Conservation (phyloP, 1,140 invertebrate genomes). For the Alviniconcha marisindica region DNA sequence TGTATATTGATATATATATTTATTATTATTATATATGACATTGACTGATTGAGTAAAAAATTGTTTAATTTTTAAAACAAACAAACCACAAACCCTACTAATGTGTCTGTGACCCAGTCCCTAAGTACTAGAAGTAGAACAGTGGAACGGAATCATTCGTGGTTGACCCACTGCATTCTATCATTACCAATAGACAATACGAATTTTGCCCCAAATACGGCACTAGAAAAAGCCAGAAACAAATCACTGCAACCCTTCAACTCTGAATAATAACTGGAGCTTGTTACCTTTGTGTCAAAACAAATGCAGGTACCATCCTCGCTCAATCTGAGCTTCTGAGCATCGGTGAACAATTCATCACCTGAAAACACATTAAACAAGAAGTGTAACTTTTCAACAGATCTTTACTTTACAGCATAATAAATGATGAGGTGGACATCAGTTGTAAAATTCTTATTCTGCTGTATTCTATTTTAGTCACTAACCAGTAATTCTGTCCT, state of each 20-base stretch:
- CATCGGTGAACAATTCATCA: conserved; percentile 10
- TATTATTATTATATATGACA: no score
- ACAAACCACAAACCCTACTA: no score
- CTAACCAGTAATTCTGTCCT: background rate
- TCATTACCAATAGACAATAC: background rate
- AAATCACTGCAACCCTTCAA: no score
- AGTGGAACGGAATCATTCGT: background rate
- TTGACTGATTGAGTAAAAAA: no score
- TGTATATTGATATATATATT: no score
- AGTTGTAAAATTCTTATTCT: background rate
- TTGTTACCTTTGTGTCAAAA: background rate
- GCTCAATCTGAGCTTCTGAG: background rate
- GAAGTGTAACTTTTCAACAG: no score
- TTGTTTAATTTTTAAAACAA: no score
- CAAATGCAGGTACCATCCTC: background rate
- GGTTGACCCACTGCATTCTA: background rate
- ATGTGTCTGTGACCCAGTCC: background rate
- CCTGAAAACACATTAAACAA: background rate
- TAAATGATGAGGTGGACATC: no score
- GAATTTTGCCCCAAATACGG: background rate
- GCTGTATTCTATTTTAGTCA: background rate
- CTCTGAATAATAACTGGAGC: no score
- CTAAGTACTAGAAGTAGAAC: background rate
- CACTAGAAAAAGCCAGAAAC: background rate
- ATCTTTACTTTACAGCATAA: no score